Base-by-base conservation (phyloP, 2,797 vertebrate genomes). In the Hydrocynus forskahlii region DNA sequence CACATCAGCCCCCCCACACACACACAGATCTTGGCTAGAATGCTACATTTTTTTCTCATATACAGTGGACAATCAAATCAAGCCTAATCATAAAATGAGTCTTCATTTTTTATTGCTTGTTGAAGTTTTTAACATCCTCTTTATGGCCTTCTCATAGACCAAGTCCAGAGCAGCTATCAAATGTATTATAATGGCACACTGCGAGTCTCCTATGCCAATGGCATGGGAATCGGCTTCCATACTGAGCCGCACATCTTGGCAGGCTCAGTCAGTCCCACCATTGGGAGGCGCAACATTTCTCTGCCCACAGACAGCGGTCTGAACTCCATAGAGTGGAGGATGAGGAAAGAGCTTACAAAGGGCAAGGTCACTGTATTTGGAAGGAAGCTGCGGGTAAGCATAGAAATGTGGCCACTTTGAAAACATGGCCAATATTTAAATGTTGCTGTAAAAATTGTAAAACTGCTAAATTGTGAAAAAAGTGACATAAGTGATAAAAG, bases 121-220 rank as follows among this genome's bases (percentile, higher is more conserved):
- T 14, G 2, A 70, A 12, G 14, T 73, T 21, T 55, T n/a, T 70
- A 77, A 43, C 63, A 23, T n/a, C 63, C n/a, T 48, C 78, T 64
- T 55, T 8, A 7, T 55, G 69, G 50, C 45, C 62, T 73, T 83
- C 87, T 88, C 88, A 84, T 91, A 97, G 96, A 96, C 92, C 95
- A 96, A 95, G 96, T 96, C 86, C 92, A 95, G 82, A 96, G 96
- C 92, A 96, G 93, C 91, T 97, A 96, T 91, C 96, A 96, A 90
- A 92, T 97, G 88, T 96, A 95, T 86, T 94, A 95, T 83, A 96
- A 97, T 5, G 96, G 96, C 74, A 96, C 96, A 66, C 91, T 97
- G 90, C 91, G 94, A 83, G 96, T 96, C 84, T 94, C 95, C 92
- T 97, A 97, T 62, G 96, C 96, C 88, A 96, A 97, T 40, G 96